A percentile compares a stretch with the other conserved stretches of the same genome.
Conservation (phyloP, 2,888 invertebrate species). For the Pilophorus perplexus region DNA sequence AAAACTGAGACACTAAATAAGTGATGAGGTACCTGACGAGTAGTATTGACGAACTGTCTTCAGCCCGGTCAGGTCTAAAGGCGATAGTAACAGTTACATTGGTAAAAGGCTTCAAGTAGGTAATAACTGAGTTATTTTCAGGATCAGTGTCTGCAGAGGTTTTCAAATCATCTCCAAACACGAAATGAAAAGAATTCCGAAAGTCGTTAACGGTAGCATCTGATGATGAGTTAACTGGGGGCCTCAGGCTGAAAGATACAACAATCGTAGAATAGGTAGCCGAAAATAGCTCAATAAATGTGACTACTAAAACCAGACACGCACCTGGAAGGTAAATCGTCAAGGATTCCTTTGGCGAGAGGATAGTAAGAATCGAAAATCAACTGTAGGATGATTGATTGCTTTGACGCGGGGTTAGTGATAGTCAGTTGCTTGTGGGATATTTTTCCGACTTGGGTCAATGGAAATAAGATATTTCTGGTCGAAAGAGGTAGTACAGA, state of each 20-base stretch:
- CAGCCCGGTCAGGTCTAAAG: constrained; percentile 55
- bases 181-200: constrained; percentile 36
- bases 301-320: background rate
- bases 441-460: constrained; percentile 71
- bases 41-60: constrained; percentile 56
- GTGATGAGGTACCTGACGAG: constrained; percentile 53
- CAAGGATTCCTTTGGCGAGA: constrained; percentile 58
- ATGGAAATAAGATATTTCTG: constrained; percentile 62
- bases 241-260: constrained; percentile 49
- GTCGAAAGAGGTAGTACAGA: constrained; percentile 55
- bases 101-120: constrained; percentile 34
- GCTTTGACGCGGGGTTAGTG: constrained; percentile 69
- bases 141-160: constrained; percentile 27
- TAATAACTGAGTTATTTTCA: constrained; percentile 42
- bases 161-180: constrained; percentile 33
- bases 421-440: constrained; percentile 64
- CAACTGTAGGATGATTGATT: constrained; percentile 68
- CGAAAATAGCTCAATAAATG: no score
- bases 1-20: no score
- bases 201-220: constrained; percentile 42
- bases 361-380: constrained; percentile 71
- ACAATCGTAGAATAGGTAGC: no score
- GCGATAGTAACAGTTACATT: constrained; percentile 53
- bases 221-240: constrained; percentile 49
- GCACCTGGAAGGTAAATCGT: constrained; percentile 56